Evolutionary conservation across 2,888 invertebrate genomes (phyloP).

Genomic region (Trileptium ribeirensis): DNA sequence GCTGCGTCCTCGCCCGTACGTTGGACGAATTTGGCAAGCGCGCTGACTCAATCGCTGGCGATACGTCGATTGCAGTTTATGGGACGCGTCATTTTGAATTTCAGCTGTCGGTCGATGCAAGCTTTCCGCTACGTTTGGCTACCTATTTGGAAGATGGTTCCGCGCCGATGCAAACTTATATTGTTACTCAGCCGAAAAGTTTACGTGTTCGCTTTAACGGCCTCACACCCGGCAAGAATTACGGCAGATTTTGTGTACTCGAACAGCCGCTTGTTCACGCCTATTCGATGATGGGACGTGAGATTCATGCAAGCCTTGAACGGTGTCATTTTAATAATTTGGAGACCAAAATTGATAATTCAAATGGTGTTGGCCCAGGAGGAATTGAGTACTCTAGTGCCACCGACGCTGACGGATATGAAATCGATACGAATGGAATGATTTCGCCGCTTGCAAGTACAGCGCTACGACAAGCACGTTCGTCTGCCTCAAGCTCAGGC

Average conservation of each 20-base stretch:
- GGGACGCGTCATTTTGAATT: not conserved
- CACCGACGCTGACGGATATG: no score
- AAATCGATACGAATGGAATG: not conserved
- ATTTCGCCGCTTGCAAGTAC: not conserved
- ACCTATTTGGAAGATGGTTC: not conserved
- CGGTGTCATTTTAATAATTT: slow-evolving; percentile 2
- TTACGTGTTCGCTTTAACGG: not conserved
- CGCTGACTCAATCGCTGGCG: not conserved
- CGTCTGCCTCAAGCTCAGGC: not conserved
- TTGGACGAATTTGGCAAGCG: slow-evolving; percentile 15
- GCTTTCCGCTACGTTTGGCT: not conserved
- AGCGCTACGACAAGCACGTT: not conserved
- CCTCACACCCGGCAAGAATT: not conserved
- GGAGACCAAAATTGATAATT: not conserved
- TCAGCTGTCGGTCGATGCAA: not conserved
- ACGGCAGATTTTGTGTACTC: slow-evolving; percentile 10
- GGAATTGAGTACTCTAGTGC: no score
- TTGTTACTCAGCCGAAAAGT: not conserved
- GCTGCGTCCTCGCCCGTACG: not conserved
- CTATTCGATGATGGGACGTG: slow-evolving; percentile 16
- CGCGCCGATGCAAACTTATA: slow-evolving; percentile 5
- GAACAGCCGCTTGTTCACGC: not conserved
- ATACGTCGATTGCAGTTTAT: not conserved
- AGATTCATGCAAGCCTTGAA: not conserved
- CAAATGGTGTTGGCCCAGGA: not conserved